Evolutionary conservation across 2,113 vertebrate species (phyloP).

Genomic region (Balaenoptera acutorostrata): DNA sequence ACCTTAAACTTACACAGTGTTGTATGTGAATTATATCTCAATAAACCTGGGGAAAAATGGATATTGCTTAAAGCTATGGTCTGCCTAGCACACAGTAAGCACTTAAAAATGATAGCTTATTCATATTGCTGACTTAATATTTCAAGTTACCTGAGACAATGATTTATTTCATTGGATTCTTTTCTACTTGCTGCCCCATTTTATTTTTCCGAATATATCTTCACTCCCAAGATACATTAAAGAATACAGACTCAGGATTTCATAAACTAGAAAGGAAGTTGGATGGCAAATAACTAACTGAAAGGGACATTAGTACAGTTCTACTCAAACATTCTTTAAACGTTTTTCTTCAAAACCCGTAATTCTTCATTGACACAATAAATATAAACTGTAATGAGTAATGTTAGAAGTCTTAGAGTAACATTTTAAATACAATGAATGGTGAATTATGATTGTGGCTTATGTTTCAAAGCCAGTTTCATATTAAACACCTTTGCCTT

Average conservation of each 20-base stretch:
- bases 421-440: background rate
- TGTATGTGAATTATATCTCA: background rate
- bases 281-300: background rate
- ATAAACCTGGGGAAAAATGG: background rate
- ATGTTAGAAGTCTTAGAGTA: background rate
- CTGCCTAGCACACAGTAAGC: background rate
- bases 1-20: background rate
- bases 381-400: background rate
- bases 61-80: background rate
- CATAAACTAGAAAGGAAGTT: background rate
- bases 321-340: background rate
- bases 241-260: background rate
- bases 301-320: background rate
- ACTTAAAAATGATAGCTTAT: background rate
- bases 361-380: constrained; percentile 9
- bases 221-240: background rate
- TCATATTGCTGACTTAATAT: background rate
- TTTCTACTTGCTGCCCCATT: background rate
- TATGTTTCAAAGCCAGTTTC: constrained; percentile 7
- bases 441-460: background rate
- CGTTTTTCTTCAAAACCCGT: background rate
- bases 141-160: background rate
- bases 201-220: background rate
- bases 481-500: constrained; percentile 15
- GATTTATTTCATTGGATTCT: background rate